Percentiles rank a stretch among this genome's conserved stretches.
These are phyloP conservation scores for Cynoglossus semilaevis DNA, from an alignment of 2,113 vertebrate species.

Conservation along the genomic window DNA sequence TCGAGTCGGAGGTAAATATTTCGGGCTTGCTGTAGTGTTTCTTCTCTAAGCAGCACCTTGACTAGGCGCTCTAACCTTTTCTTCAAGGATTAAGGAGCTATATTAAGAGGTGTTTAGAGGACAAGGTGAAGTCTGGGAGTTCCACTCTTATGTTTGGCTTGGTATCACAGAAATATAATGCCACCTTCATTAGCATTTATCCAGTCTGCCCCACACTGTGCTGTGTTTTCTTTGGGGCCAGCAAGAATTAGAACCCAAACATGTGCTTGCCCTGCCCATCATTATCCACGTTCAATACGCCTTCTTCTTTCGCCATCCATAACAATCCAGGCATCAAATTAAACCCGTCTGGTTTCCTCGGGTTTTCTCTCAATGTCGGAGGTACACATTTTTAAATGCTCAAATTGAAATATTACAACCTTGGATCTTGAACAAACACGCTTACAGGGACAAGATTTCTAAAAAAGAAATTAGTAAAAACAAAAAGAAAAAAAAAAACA, in stretches of 20 bases:
- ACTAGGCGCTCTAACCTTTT: conserved; percentile 5
- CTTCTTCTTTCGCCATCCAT: conserved; percentile 61
- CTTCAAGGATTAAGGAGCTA: conserved; percentile 33
- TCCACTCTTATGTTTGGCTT: conserved; percentile 51
- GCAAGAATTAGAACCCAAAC: conserved; percentile 39
- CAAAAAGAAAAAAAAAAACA: conserved; percentile 45
- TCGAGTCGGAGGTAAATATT: background rate
- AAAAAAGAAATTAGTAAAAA: conserved; percentile 26
- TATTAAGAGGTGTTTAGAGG: conserved; percentile 41
- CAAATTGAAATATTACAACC: conserved; percentile 36
- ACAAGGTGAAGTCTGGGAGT: conserved; percentile 30
- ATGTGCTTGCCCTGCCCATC: conserved; percentile 48
- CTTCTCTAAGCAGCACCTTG: background rate
- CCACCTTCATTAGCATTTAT: conserved; percentile 61
- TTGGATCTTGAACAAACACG: conserved; percentile 57
- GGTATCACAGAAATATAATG: conserved; percentile 59
- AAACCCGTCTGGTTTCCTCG: conserved; percentile 61
- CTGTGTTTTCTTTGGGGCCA: conserved; percentile 66
- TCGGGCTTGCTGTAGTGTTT: background rate
- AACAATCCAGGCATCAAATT: conserved; percentile 63
- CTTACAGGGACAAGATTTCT: conserved; percentile 36
- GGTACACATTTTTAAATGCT: conserved; percentile 51
- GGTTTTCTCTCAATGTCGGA: conserved; percentile 46
- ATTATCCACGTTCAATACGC: conserved; percentile 55
- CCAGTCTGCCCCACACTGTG: conserved; percentile 47